A percentile compares a stretch with the other conserved stretches of the same genome.
Evolutionary conservation across 1,140 invertebrate genomes (phyloP).

Genomic region (Plectrocnemia conspersa): DNA sequence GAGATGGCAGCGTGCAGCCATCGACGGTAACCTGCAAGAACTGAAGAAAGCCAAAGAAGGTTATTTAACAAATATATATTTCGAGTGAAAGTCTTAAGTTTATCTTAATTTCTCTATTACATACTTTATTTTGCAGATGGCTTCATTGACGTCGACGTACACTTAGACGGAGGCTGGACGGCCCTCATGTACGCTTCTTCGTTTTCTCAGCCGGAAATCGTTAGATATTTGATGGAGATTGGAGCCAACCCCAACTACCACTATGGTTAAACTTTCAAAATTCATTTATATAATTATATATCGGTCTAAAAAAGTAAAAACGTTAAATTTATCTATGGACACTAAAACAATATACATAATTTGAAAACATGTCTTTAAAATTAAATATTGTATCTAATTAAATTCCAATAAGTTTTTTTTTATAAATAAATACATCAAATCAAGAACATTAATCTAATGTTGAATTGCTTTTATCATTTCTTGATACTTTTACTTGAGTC

Average conservation of each 20-base stretch:
- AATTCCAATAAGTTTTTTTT: too few species aligned
- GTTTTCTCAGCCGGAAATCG: constrained; percentile 35
- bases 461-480: too few species aligned
- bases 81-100: not conserved
- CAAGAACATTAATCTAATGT: too few species aligned
- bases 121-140: not conserved
- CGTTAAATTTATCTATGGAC: too few species aligned
- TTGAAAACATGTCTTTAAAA: too few species aligned
- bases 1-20: not conserved
- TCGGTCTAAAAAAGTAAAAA: too few species aligned
- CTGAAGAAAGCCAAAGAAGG: not conserved
- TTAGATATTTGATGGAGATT: constrained; percentile 39
- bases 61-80: not conserved
- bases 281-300: not conserved
- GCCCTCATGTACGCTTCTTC: constrained; percentile 41
- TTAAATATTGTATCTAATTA: too few species aligned
- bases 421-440: too few species aligned
- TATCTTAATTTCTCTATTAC: not conserved
- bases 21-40: not conserved
- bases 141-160: not conserved
- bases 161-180: constrained; percentile 33
- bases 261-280: too few species aligned
- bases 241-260: constrained; percentile 44
- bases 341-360: too few species aligned
- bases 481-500: too few species aligned